Evolutionary conservation across 1,140 invertebrate species (phyloP).

Genomic region (Drosophila cardini): DNA sequence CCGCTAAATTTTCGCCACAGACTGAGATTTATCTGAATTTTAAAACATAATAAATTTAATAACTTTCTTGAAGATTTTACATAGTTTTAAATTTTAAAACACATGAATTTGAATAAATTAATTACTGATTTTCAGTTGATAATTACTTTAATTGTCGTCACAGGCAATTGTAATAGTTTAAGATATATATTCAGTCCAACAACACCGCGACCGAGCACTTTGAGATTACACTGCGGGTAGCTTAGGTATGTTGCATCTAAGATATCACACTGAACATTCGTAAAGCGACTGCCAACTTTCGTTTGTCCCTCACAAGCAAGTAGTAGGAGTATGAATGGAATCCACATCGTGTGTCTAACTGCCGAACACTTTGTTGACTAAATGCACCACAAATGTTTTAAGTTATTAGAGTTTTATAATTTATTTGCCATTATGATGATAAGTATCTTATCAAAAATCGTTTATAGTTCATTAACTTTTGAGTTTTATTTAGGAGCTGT

Average conservation of each 20-base stretch:
- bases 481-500: too few relatives aligned
- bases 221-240: slow-evolving; percentile 1
- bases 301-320: not conserved
- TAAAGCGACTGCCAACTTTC: not conserved
- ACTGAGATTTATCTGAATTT: slow-evolving; percentile 34
- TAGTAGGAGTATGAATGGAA: not conserved
- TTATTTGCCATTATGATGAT: not conserved
- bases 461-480: not conserved
- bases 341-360: not conserved
- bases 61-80: too few relatives aligned
- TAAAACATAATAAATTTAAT: not conserved
- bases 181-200: slow-evolving; percentile 27
- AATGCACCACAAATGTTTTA: not conserved
- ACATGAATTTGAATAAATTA: not conserved
- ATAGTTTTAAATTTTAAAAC: too few relatives aligned
- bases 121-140: not conserved
- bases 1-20: slow-evolving; percentile 34
- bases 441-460: not conserved
- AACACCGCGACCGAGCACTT: slow-evolving; percentile 25
- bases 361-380: not conserved
- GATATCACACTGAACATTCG: slow-evolving; percentile 3
- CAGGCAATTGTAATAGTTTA: slow-evolving; percentile 22
- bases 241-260: not conserved
- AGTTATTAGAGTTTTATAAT: not conserved
- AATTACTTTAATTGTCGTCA: slow-evolving; percentile 31